A percentile compares a stretch with the other conserved stretches of the same genome.
Conservation (phyloP, 2,888 invertebrate species). For the Cryptus viduatorius region DNA sequence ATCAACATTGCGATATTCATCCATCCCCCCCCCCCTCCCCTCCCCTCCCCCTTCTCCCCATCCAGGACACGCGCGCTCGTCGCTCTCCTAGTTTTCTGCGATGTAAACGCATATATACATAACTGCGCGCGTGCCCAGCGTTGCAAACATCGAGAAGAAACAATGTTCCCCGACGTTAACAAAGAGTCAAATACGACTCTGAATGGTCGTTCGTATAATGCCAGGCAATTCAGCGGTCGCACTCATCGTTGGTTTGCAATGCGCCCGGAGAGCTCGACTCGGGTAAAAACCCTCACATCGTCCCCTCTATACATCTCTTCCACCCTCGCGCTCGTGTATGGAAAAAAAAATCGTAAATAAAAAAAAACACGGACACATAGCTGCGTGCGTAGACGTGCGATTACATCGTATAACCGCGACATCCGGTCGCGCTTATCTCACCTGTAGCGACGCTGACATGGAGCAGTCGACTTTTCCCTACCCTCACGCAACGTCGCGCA, state of each 20-base stretch:
- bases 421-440: slow-evolving; percentile 63
- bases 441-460: slow-evolving; percentile 63
- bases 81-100: background rate
- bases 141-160: slow-evolving; percentile 48
- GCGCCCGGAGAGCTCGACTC: background rate
- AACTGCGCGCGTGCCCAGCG: background rate
- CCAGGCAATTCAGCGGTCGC: slow-evolving; percentile 17
- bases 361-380: background rate
- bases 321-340: slow-evolving; percentile 12
- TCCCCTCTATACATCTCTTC: slow-evolving; percentile 23
- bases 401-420: slow-evolving; percentile 64
- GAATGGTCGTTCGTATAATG: slow-evolving; percentile 45
- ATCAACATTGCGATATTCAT: slow-evolving; percentile 53
- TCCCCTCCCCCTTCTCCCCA: background rate
- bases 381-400: slow-evolving; percentile 54
- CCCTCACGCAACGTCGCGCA: slow-evolving; percentile 59
- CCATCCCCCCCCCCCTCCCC: background rate
- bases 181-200: slow-evolving; percentile 50
- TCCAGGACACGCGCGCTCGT: background rate
- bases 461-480: slow-evolving; percentile 40
- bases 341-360: slow-evolving; percentile 1
- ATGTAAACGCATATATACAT: background rate
- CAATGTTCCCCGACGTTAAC: slow-evolving; percentile 46
- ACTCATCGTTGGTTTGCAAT: slow-evolving; percentile 3
- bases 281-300: background rate